phyloP scores from a whole-genome alignment of 2,888 invertebrate genomes.

The Tachina fera region DNA sequence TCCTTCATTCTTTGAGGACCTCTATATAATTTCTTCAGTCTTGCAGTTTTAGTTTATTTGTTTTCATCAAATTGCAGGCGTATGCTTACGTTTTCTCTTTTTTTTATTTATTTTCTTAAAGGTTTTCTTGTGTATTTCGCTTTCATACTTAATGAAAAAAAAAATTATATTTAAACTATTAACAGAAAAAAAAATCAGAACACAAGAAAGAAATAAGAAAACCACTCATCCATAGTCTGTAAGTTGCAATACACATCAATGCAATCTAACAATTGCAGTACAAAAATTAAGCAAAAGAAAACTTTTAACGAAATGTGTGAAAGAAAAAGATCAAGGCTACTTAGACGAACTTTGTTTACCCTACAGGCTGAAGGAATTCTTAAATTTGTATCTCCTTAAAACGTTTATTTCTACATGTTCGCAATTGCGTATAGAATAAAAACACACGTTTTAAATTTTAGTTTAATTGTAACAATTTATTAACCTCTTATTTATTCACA shows the following conservation, averaged over 20 bases:
- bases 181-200: neutral
- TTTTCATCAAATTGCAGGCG: conserved; percentile 65
- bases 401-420: too few relatives aligned
- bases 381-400: too few relatives aligned
- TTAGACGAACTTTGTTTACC: neutral
- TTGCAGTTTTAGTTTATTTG: conserved; percentile 62
- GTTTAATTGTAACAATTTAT: too few relatives aligned
- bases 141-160: conserved; percentile 51
- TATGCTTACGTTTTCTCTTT: conserved; percentile 49
- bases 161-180: conserved; percentile 60
- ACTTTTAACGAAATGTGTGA: neutral
- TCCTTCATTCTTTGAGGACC: conserved; percentile 18
- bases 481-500: too few relatives aligned
- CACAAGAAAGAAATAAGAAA: conserved; percentile 39
- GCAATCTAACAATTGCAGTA: conserved; percentile 48
- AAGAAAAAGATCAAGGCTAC: neutral
- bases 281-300: conserved; percentile 19
- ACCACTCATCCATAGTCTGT: conserved; percentile 30
- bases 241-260: conserved; percentile 51
- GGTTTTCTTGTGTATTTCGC: neutral
- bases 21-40: conserved; percentile 8
- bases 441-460: too few relatives aligned
- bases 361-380: too few relatives aligned
- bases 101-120: neutral
- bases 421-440: too few relatives aligned